Percentiles rank a stretch among this genome's conserved stretches.
phyloP scores from a whole-genome alignment of 2,113 vertebrate genomes.

The Paradoxurus hermaphroditus region DNA sequence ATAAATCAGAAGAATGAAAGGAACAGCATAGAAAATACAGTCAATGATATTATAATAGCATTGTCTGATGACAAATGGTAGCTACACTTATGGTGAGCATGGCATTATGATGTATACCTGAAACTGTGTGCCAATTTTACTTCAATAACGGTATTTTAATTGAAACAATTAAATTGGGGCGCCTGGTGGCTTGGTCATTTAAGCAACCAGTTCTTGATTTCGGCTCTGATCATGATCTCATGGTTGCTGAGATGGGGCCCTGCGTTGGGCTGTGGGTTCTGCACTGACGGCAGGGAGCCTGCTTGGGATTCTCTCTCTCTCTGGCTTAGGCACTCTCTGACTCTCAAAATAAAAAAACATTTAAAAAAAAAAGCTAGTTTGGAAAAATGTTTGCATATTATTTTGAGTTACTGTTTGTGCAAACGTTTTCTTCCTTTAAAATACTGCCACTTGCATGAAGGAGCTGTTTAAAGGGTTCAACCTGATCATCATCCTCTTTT shows the following conservation, averaged over 20 bases:
- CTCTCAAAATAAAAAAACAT: neutral
- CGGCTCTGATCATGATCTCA: neutral
- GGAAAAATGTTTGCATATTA: neutral
- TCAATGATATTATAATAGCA: neutral
- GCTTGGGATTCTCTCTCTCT: too few species aligned
- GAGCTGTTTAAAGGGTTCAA: neutral
- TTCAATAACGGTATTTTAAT: neutral
- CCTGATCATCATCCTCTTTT: neutral
- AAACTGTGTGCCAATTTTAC: neutral
- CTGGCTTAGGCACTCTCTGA: neutral
- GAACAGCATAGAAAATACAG: neutral
- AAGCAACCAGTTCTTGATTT: neutral
- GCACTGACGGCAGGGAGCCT: too few species aligned
- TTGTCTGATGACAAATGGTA: neutral
- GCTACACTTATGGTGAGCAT: neutral
- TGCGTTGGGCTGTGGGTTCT: neutral
- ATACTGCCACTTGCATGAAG: neutral
- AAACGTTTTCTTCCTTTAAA: slow-evolving; percentile 3
- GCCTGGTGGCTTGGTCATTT: neutral
- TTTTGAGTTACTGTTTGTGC: neutral
- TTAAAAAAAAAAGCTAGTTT: neutral
- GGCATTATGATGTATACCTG: neutral
- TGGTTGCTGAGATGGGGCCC: neutral
- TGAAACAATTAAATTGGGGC: neutral
- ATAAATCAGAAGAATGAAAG: neutral